phyloP scores from a whole-genome alignment of 1,140 invertebrate genomes.

The Trichonephila inaurata region DNA sequence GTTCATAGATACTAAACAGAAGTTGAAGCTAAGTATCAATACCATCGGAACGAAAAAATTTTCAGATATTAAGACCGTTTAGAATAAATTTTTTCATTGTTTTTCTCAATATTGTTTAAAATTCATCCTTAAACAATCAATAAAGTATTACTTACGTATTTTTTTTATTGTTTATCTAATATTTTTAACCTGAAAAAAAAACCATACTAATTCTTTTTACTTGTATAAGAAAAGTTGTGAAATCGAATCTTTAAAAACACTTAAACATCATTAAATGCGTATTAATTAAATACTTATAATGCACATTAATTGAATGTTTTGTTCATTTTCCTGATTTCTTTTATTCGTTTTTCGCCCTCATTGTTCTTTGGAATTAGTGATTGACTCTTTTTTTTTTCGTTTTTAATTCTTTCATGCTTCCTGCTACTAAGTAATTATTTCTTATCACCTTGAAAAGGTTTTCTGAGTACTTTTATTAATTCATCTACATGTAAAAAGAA shows the following conservation, averaged over 20 bases:
- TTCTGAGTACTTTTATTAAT: constrained; percentile 4
- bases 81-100: too few relatives aligned
- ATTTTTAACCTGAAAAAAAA: too few relatives aligned
- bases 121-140: too few relatives aligned
- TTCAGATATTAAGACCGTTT: too few relatives aligned
- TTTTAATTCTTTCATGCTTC: background rate
- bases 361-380: background rate
- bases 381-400: background rate
- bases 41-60: too few relatives aligned
- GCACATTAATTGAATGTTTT: background rate
- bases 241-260: background rate
- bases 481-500: background rate
- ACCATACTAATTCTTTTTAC: too few relatives aligned
- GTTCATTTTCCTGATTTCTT: background rate
- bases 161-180: too few relatives aligned
- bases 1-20: too few relatives aligned
- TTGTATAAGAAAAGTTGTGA: background rate
- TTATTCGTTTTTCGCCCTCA: background rate
- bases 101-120: too few relatives aligned
- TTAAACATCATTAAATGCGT: background rate
- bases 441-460: background rate
- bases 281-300: background rate
- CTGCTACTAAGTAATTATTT: constrained; percentile 33
- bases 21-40: too few relatives aligned
- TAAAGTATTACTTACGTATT: too few relatives aligned